Conservation (phyloP, 30 jellyfish, hydroid and myxozoan genomes). For the Euphysa ruthae region DNA sequence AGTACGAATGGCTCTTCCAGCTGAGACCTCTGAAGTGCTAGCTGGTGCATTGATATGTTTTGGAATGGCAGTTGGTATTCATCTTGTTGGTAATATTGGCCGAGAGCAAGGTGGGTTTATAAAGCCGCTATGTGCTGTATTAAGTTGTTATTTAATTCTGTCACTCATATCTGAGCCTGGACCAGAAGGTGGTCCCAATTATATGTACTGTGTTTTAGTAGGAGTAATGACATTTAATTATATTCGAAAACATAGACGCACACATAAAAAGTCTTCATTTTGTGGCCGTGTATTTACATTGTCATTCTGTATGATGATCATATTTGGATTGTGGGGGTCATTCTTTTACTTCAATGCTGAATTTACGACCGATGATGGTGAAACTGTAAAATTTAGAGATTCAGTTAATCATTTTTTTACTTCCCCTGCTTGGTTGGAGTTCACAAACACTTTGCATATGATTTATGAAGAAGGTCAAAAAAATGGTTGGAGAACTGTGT, state of each 20-base stretch:
- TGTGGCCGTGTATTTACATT: slow-evolving; percentile 52
- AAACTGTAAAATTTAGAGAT: slow-evolving; percentile 73
- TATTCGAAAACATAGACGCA: slow-evolving; percentile 53
- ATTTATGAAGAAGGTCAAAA: slow-evolving; percentile 75
- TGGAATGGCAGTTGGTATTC: slow-evolving; percentile 83
- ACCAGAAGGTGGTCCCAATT: slow-evolving; percentile 58
- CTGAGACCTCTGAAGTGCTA: slow-evolving; percentile 46
- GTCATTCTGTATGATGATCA: slow-evolving; percentile 51
- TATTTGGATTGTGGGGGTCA: slow-evolving; percentile 73
- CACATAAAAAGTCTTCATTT: slow-evolving; percentile 19
- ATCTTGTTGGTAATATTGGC: slow-evolving; percentile 83
- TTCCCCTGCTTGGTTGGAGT: slow-evolving; percentile 98
- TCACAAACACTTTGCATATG: slow-evolving; percentile 73
- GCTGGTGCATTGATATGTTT: slow-evolving; percentile 49
- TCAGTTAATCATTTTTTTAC: slow-evolving; percentile 81
- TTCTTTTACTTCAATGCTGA: slow-evolving; percentile 88
- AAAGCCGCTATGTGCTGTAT: slow-evolving; percentile 54
- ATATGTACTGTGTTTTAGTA: slow-evolving; percentile 82
- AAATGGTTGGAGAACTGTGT: slow-evolving; percentile 87
- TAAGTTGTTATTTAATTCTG: slow-evolving; percentile 23
- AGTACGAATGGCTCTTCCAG: slow-evolving; percentile 74
- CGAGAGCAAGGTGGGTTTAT: slow-evolving; percentile 66
- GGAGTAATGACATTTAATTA: slow-evolving; percentile 64
- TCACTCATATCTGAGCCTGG: not conserved
- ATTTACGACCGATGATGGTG: slow-evolving; percentile 91